A percentile compares a stretch with the other conserved stretches of the same genome.
Evolutionary conservation across 2,888 invertebrate genomes (phyloP).

Genomic region (Amblyjoppa fuscipennis): DNA sequence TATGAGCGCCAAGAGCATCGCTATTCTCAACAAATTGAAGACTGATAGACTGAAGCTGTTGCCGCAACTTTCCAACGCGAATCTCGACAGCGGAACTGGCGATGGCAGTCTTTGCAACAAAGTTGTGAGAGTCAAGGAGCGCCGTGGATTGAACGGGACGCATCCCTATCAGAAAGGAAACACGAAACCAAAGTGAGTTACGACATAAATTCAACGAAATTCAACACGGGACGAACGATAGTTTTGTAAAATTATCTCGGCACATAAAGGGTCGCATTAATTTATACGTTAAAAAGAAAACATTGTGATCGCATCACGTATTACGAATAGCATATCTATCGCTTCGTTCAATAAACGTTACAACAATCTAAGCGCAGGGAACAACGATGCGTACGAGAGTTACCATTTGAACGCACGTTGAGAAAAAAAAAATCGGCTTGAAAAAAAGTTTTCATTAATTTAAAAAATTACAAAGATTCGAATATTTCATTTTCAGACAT

Average conservation of each 20-base stretch:
- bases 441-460: background rate
- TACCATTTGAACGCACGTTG: constrained; percentile 49
- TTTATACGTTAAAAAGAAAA: constrained; percentile 39
- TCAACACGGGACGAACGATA: background rate
- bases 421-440: background rate
- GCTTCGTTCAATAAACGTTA: constrained; percentile 25
- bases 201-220: background rate
- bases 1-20: constrained; percentile 82
- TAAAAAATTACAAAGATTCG: background rate
- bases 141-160: constrained; percentile 76
- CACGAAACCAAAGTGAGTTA: constrained; percentile 78
- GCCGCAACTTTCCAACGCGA: constrained; percentile 60
- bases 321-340: background rate
- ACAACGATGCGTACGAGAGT: constrained; percentile 48
- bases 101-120: constrained; percentile 73
- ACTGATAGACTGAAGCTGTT: constrained; percentile 73
- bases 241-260: background rate
- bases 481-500: constrained; percentile 72
- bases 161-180: constrained; percentile 80
- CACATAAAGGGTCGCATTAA: background rate
- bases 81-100: constrained; percentile 61
- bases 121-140: constrained; percentile 77
- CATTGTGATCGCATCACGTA: constrained; percentile 3
- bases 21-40: constrained; percentile 82
- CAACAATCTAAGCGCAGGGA: constrained; percentile 6